A percentile compares a stretch with the other conserved stretches of the same genome.
These are phyloP conservation scores for Melangyna quadrimaculata DNA, from an alignment of 2,888 invertebrate species.

Conservation along the genomic window DNA sequence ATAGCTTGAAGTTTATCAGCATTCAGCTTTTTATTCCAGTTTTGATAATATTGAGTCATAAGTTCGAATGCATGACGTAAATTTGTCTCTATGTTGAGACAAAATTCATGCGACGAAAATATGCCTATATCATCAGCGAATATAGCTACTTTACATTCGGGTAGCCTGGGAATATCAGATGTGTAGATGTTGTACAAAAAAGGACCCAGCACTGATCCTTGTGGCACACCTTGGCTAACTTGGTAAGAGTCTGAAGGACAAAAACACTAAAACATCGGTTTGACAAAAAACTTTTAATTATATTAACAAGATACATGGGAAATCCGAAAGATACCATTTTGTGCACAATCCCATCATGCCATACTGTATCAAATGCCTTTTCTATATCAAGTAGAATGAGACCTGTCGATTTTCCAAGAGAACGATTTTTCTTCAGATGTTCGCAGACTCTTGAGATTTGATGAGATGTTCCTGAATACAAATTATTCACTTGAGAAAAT, in stretches of 20 bases:
- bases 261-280: not conserved
- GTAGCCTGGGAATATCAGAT: not conserved
- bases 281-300: not conserved
- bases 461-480: not conserved
- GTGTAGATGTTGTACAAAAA: not conserved
- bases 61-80: too few relatives aligned
- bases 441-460: not conserved
- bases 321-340: too few relatives aligned
- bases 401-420: not conserved
- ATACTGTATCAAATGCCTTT: too few relatives aligned
- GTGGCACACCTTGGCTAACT: not conserved
- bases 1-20: not conserved
- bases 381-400: too few relatives aligned
- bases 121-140: not conserved
- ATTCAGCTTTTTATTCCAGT: not conserved
- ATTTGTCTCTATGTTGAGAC: not conserved
- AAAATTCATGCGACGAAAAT: not conserved
- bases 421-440: not conserved
- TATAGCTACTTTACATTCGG: not conserved
- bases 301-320: too few relatives aligned
- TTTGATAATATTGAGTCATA: not conserved
- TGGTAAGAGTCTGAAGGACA: not conserved
- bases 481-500: not conserved
- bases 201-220: too few relatives aligned
- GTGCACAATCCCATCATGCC: too few relatives aligned